phyloP scores from a whole-genome alignment of 2,113 vertebrate genomes.

The Antechinus flavipes region DNA sequence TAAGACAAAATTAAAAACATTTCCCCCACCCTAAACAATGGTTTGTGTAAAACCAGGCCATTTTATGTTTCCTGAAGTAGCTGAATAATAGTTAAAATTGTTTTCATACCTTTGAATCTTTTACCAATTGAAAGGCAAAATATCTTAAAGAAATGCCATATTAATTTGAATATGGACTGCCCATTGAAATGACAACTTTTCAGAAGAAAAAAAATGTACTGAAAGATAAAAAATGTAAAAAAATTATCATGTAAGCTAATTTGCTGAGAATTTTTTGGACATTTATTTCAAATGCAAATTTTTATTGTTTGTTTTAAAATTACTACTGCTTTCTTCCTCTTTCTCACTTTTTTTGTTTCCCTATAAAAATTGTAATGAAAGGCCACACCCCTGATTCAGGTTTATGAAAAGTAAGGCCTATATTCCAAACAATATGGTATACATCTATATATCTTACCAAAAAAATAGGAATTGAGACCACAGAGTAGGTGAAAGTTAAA shows the following conservation, averaged over 20 bases:
- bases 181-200: background rate
- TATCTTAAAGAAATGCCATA: conserved; percentile 4
- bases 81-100: conserved; percentile 64
- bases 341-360: background rate
- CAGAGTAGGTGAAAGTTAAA: background rate
- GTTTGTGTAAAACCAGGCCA: conserved; percentile 55
- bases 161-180: background rate
- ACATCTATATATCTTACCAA: background rate
- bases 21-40: conserved; percentile 72
- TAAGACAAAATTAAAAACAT: conserved; percentile 71
- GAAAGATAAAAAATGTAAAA: background rate
- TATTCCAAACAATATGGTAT: background rate
- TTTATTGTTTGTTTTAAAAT: background rate
- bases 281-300: background rate
- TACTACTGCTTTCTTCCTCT: background rate
- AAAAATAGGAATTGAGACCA: background rate
- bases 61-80: conserved; percentile 73
- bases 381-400: background rate
- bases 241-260: background rate
- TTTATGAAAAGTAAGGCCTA: background rate
- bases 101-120: conserved; percentile 64
- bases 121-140: conserved; percentile 42
- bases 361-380: background rate
- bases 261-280: background rate
- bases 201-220: background rate